A percentile compares a stretch with the other conserved stretches of the same genome.
phyloP scores from a whole-genome alignment of 23 tunicate species.

The Oikopleura vanhoeffeni region DNA sequence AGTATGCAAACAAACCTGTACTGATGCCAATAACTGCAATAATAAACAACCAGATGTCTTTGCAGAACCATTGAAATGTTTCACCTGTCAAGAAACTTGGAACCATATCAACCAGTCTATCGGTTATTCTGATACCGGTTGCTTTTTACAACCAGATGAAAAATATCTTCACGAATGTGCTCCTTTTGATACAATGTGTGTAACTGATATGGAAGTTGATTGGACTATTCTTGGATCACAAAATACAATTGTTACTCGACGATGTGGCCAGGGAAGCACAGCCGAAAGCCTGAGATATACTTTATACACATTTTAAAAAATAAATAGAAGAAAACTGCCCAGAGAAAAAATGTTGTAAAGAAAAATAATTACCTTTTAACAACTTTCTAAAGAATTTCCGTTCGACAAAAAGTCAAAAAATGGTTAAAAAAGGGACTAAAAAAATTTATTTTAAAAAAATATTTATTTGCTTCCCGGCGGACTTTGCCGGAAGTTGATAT shows the following conservation, averaged over 20 bases:
- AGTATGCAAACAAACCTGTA: constrained; percentile 1
- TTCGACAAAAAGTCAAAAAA: too few relatives aligned
- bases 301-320: too few relatives aligned
- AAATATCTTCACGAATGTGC: neutral
- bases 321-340: too few relatives aligned
- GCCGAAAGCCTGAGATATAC: too few relatives aligned
- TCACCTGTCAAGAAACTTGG: neutral
- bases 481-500: too few relatives aligned
- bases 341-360: neutral
- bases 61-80: neutral
- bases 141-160: neutral
- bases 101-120: neutral
- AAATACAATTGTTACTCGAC: neutral
- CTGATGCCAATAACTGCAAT: constrained; percentile 11
- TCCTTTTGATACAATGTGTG: neutral
- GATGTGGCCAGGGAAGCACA: neutral
- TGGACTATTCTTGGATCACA: neutral
- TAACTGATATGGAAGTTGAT: neutral
- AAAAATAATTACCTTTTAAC: too few relatives aligned
- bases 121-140: constrained; percentile 3
- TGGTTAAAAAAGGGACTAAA: too few relatives aligned
- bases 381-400: too few relatives aligned
- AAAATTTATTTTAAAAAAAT: too few relatives aligned
- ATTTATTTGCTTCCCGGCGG: too few relatives aligned
- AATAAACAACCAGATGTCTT: neutral